Conservation (phyloP, 1,140 invertebrate genomes). For the Goniozus legneri region DNA sequence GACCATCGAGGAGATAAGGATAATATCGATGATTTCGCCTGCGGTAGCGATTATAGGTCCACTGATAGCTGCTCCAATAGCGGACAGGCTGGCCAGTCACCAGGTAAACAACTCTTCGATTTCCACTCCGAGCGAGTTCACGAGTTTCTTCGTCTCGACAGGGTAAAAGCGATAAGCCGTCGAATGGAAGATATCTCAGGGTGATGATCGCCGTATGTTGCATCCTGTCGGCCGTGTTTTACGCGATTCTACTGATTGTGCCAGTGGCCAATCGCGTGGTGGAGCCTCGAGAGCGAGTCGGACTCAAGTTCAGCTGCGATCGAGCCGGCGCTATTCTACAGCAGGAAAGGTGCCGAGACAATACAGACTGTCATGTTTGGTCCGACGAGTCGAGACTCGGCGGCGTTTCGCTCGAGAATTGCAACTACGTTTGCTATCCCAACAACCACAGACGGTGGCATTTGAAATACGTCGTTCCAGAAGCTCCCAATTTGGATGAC, state of each 20-base stretch:
- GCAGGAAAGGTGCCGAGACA: conserved; percentile 65
- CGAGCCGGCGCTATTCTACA: conserved; percentile 60
- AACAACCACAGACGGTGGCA: conserved; percentile 13
- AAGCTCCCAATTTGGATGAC: neutral
- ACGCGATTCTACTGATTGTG: conserved; percentile 63
- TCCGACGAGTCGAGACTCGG: conserved; percentile 57
- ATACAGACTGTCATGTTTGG: conserved; percentile 63
- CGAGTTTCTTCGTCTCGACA: conserved; percentile 40
- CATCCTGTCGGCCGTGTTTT: conserved; percentile 65
- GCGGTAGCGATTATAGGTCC: conserved; percentile 69
- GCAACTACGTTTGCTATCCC: conserved; percentile 58
- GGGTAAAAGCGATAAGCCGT: conserved; percentile 39
- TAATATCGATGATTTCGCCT: conserved; percentile 71
- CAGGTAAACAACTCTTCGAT: conserved; percentile 41
- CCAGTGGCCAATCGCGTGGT: conserved; percentile 59
- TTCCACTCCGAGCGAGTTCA: conserved; percentile 43
- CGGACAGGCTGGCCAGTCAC: conserved; percentile 58
- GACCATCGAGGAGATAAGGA: conserved; percentile 63
- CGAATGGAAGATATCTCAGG: conserved; percentile 58
- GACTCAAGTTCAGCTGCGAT: conserved; percentile 68
- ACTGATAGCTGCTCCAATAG: conserved; percentile 63
- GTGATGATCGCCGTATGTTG: conserved; percentile 67
- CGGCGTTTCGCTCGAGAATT: conserved; percentile 54
- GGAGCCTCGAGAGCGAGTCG: conserved; percentile 49
- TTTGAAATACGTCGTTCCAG: neutral